Conservation (phyloP, 2,797 vertebrate species). For the Hirundo rustica region DNA sequence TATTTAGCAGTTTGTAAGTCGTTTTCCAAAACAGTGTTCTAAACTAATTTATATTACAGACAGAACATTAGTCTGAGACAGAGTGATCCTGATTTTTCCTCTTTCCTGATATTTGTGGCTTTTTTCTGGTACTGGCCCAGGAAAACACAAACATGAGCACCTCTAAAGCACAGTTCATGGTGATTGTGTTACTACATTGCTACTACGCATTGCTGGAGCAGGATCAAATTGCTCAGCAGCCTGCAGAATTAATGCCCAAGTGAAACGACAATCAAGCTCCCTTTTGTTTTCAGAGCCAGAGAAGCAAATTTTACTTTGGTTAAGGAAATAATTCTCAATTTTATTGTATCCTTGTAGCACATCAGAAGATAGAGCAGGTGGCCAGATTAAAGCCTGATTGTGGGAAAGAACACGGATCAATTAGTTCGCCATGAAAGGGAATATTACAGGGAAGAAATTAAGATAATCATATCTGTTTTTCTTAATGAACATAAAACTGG, state of each 20-base stretch:
- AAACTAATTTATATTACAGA: constrained; percentile 13
- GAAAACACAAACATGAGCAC: not conserved
- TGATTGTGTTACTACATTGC: not conserved
- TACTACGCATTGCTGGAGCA: not conserved
- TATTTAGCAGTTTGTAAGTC: not conserved
- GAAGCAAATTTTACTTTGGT: not conserved
- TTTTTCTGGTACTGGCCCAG: not conserved
- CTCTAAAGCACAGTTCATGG: not conserved
- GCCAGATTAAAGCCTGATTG: not conserved
- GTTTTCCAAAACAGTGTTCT: not conserved
- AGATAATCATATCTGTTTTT: not conserved
- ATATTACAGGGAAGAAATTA: not conserved
- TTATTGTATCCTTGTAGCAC: not conserved
- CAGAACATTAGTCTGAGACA: not conserved
- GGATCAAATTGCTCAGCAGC: not conserved
- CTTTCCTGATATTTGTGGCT: not conserved
- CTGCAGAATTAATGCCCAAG: not conserved
- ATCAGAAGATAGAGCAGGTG: constrained; percentile 5
- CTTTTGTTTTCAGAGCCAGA: constrained; percentile 11
- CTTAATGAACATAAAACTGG: not conserved
- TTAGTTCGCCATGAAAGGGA: not conserved
- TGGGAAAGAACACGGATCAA: not conserved
- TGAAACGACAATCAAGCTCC: not conserved
- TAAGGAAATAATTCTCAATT: not conserved
- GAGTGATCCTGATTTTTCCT: constrained; percentile 11